Conservation (phyloP, 2,888 invertebrate genomes). For the Leptopilina syphax region DNA sequence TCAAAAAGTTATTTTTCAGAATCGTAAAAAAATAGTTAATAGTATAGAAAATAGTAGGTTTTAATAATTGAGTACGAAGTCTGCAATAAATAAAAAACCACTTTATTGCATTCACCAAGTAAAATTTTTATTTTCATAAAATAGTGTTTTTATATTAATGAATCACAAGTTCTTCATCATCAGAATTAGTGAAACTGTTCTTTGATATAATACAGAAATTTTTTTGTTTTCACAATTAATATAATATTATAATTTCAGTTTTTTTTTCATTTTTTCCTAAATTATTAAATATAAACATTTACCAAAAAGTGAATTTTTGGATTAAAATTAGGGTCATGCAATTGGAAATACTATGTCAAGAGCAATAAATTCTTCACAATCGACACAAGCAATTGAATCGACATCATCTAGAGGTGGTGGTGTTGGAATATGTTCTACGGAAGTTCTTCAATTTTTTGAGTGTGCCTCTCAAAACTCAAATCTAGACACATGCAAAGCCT, state of each 20-base stretch:
- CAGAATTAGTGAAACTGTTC: no score
- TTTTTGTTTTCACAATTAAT: no score
- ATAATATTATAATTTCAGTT: no score
- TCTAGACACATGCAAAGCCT: constrained; percentile 49
- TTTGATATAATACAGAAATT: no score
- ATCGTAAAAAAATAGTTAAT: no score
- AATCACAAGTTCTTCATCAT: no score
- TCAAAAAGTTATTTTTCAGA: no score
- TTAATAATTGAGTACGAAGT: no score
- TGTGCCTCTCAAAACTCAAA: constrained; percentile 49
- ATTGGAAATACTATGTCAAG: constrained; percentile 43
- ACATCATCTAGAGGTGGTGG: neutral
- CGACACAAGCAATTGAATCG: neutral
- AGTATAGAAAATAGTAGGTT: no score
- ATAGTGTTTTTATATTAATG: neutral
- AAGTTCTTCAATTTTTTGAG: constrained; percentile 53
- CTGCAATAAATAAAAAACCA: neutral
- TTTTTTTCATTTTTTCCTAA: no score
- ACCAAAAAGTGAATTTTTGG: neutral
- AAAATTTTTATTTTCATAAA: constrained; percentile 5
- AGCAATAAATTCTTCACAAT: neutral
- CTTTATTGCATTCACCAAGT: neutral
- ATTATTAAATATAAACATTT: neutral
- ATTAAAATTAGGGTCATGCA: constrained; percentile 47
- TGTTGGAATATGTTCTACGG: constrained; percentile 43